Percentiles rank a stretch among this genome's conserved stretches.
phyloP scores from a whole-genome alignment of 2,113 vertebrate species.

The Myocastor coypus region DNA sequence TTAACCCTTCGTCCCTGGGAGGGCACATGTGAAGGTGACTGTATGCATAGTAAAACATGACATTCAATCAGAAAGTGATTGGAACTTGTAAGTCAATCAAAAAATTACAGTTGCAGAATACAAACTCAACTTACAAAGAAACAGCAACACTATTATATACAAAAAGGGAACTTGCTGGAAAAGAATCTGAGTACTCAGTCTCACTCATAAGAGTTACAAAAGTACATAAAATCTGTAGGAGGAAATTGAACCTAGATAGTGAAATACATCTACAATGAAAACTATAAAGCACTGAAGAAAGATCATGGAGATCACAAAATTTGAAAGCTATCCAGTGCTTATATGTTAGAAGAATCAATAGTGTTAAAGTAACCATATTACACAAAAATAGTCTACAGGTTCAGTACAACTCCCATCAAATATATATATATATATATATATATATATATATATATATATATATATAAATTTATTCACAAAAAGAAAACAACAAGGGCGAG shows the following conservation, averaged over 20 bases:
- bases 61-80: not conserved
- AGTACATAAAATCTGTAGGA: not conserved
- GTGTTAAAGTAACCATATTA: not conserved
- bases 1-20: not conserved
- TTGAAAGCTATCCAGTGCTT: not conserved
- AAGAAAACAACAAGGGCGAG: no score
- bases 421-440: no score
- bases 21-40: not conserved
- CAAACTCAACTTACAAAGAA: not conserved
- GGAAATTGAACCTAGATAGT: not conserved
- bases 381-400: not conserved
- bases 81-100: not conserved
- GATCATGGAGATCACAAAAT: not conserved
- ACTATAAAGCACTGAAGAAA: not conserved
- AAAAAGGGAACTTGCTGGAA: not conserved
- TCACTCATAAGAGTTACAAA: not conserved
- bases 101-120: not conserved
- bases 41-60: not conserved
- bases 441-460: no score
- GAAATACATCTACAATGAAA: not conserved
- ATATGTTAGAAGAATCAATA: not conserved
- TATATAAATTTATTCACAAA: no score
- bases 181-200: not conserved
- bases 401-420: not conserved
- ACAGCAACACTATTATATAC: not conserved